Percentiles rank a stretch among this genome's conserved stretches.
These are phyloP conservation scores for Onthophagus taurus DNA, from an alignment of 1,140 invertebrate species.

Conservation along the genomic window DNA sequence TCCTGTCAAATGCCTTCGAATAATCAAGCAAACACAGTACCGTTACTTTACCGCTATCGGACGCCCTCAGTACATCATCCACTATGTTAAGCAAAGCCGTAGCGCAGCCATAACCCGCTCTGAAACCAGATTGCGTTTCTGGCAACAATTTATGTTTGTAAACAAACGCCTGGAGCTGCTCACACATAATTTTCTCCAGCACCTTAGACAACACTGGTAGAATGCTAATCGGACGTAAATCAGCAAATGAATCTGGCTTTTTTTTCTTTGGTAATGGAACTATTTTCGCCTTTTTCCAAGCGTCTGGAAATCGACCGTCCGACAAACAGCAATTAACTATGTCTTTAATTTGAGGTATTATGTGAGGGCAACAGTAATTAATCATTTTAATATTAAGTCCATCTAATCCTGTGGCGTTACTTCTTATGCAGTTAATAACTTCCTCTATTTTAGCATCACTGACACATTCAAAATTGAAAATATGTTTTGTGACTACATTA, in stretches of 20 bases:
- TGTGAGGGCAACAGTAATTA: too few relatives aligned
- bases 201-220: constrained; percentile 5
- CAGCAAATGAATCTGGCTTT: not conserved
- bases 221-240: constrained; percentile 6
- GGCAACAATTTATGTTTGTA: too few relatives aligned
- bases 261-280: constrained; percentile 5
- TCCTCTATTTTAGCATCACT: too few relatives aligned
- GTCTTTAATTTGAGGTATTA: too few relatives aligned
- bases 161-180: too few relatives aligned
- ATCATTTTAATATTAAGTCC: too few relatives aligned
- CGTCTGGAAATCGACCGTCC: not conserved
- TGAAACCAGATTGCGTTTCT: constrained; percentile 10
- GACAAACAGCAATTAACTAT: too few relatives aligned
- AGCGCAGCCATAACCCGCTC: not conserved
- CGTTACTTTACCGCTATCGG: constrained; percentile 2
- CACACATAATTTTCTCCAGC: constrained; percentile 7
- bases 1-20: constrained; percentile 2
- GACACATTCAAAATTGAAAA: too few relatives aligned
- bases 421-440: too few relatives aligned
- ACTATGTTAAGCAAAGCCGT: constrained; percentile 1
- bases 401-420: too few relatives aligned
- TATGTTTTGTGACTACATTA: too few relatives aligned
- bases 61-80: constrained; percentile 1
- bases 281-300: constrained; percentile 5
- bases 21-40: constrained; percentile 5